Percentiles rank a stretch among this genome's conserved stretches.
Conservation (phyloP, 2,797 vertebrate species). For the Epinephelus malabaricus region DNA sequence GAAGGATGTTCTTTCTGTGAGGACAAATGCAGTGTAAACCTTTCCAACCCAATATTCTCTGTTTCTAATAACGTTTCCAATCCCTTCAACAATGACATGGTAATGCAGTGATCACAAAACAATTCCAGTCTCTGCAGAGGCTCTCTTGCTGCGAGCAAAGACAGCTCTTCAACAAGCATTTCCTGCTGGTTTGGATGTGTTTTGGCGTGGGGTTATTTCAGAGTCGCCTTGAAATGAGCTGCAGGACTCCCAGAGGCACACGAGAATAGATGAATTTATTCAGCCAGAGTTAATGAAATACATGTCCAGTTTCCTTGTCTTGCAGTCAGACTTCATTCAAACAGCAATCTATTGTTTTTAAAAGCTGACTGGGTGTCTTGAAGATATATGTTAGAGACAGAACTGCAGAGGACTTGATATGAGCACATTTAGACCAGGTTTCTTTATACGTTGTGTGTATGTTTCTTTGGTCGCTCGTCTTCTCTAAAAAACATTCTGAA, state of each 20-base stretch:
- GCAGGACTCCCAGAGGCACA: slow-evolving; percentile 62
- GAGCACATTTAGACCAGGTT: slow-evolving; percentile 6
- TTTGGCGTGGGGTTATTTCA: slow-evolving; percentile 64
- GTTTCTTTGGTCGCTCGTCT: neutral
- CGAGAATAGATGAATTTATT: slow-evolving; percentile 58
- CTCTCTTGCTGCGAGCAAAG: slow-evolving; percentile 59
- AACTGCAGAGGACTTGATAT: slow-evolving; percentile 7
- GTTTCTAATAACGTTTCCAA: slow-evolving; percentile 71
- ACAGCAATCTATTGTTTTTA: slow-evolving; percentile 39
- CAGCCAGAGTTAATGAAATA: slow-evolving; percentile 64
- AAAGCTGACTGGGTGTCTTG: slow-evolving; percentile 10
- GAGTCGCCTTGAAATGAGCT: slow-evolving; percentile 57
- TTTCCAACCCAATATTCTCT: slow-evolving; percentile 58
- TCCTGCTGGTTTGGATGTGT: slow-evolving; percentile 59
- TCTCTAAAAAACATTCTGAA: neutral
- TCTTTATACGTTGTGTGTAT: neutral
- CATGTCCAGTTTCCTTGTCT: slow-evolving; percentile 25
- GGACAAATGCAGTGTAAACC: slow-evolving; percentile 37
- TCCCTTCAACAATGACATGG: slow-evolving; percentile 60
- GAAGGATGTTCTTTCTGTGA: slow-evolving; percentile 37
- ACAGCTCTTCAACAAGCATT: slow-evolving; percentile 52
- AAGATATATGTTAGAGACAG: slow-evolving; percentile 11
- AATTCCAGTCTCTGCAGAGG: slow-evolving; percentile 64
- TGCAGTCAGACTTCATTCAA: slow-evolving; percentile 28
- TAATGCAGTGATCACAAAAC: slow-evolving; percentile 71